Evolutionary conservation across 2,888 invertebrate species (phyloP), one percentile per base, ranked within the genome.

Genomic region (Pachydiplax longipennis): DNA sequence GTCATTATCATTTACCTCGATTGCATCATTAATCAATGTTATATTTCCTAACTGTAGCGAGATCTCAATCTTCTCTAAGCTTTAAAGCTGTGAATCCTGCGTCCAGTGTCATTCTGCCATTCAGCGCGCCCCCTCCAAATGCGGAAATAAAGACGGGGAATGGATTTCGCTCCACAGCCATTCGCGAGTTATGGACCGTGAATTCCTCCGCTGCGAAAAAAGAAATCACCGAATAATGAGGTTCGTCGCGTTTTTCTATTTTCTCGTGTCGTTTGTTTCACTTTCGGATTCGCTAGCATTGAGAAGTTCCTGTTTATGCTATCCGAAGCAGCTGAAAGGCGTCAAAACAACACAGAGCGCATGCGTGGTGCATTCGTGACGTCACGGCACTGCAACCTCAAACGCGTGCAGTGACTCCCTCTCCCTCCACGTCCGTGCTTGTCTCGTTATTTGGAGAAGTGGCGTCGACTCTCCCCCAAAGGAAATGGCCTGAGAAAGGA

Each of bases 271-370:
- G 87, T 48, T 87, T 87, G 87, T 65, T 87, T 87, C 87, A 61
- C 61, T 87, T 87, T 87, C 37, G 61, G n/a, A 58, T 65, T 65
- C 61, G 87, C 53, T 65, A 18, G 37, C 58, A 87, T 65, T 37
- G 87, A 35, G 87, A 58, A 37, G 58, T 87, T 65, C 87, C 87
- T 87, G 87, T 87, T 87, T 87, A 65, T 37, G 37, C 61, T 35
- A 53, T 10, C 87, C 13, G 31, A 25, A 35, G 87, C 31, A 22
- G 35, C n/a, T 81, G 58, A 35, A 25, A 58, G 31, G 61, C 37
- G 58, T 35, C 87, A 37, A 65, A 87, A 87, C 61, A 37, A 61
- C 65, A 22, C 37, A 18, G 15, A 2, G 87, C 87, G 87, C 87
- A 87, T 65, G 87, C 87, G 61, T 87, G 61, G 3, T 65, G 87